Evolutionary conservation across 1,140 invertebrate genomes (phyloP).

Genomic region (Macrocentrus cingulum): DNA sequence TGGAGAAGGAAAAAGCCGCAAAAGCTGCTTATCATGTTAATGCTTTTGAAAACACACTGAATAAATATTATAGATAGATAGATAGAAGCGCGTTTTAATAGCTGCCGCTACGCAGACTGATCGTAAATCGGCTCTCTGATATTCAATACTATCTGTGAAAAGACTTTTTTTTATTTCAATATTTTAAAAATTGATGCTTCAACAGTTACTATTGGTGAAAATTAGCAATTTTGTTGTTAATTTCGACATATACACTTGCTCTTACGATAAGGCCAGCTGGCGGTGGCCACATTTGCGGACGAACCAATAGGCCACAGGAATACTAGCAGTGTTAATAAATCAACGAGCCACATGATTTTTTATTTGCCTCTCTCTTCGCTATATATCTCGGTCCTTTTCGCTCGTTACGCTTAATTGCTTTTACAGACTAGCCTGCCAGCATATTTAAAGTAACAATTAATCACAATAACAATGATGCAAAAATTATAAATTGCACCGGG

Average conservation of each 20-base stretch:
- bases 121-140: no score
- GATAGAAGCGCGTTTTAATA: no score
- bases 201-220: background rate
- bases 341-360: constrained; percentile 16
- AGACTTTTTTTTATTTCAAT: no score
- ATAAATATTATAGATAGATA: no score
- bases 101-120: no score
- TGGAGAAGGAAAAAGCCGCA: background rate
- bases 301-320: constrained; percentile 18
- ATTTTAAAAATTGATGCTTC: background rate
- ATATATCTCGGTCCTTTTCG: background rate
- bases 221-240: background rate
- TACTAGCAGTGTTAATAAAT: constrained; percentile 19
- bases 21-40: no score
- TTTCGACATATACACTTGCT: background rate
- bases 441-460: background rate
- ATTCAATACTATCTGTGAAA: no score
- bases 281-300: constrained; percentile 20
- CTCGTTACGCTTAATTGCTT: background rate
- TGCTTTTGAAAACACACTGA: no score
- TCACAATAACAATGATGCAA: background rate
- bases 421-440: background rate
- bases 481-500: no score
- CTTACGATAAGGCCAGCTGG: constrained; percentile 19
- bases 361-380: no score